Conservation (phyloP, 1,140 invertebrate species). For the Parapsyche elsis region DNA sequence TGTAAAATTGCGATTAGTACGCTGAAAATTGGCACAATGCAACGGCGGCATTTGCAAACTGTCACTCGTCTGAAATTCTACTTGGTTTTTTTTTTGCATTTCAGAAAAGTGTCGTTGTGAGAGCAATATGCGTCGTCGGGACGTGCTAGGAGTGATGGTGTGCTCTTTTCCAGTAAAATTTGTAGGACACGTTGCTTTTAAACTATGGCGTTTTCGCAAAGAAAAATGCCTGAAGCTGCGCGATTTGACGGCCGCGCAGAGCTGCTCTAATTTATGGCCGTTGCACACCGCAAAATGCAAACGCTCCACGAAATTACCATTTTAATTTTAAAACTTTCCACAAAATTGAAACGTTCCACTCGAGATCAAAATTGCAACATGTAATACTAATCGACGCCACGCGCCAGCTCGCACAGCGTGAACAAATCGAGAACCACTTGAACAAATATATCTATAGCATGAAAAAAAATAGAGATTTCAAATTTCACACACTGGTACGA, state of each 20-base stretch:
- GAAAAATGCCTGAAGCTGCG: slow-evolving; percentile 49
- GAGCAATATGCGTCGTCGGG: slow-evolving; percentile 8
- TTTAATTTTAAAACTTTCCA: slow-evolving; percentile 19
- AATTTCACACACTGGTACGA: no score
- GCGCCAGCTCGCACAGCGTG: no score
- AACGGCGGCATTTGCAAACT: no score
- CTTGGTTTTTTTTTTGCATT: background rate
- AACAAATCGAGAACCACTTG: no score
- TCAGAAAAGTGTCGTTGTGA: background rate
- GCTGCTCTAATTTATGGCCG: slow-evolving; percentile 51
- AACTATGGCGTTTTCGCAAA: slow-evolving; percentile 7
- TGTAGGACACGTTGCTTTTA: background rate
- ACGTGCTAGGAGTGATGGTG: background rate
- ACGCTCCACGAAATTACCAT: slow-evolving; percentile 19
- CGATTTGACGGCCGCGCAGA: slow-evolving; percentile 49
- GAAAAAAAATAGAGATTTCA: no score
- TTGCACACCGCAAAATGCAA: slow-evolving; percentile 27
- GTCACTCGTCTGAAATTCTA: no score
- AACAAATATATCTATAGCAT: no score
- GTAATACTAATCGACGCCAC: no score
- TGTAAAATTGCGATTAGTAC: no score
- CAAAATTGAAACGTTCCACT: background rate
- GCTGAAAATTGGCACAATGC: no score
- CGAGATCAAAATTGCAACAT: no score
- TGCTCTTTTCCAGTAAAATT: background rate